Conservation (phyloP, 2,113 vertebrate genomes). For the zebrafish (Danio rerio) region DNA sequence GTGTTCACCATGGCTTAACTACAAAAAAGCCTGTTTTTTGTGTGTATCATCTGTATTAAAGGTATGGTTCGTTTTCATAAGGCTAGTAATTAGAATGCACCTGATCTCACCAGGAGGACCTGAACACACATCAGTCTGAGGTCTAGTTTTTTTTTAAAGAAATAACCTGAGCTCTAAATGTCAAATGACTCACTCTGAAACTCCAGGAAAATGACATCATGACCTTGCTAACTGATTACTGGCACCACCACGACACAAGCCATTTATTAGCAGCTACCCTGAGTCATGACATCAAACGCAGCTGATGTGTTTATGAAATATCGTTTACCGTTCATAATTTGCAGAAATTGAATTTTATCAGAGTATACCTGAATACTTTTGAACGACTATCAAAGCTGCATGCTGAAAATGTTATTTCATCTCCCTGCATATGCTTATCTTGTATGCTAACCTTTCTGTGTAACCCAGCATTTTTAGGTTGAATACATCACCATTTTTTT, state of each 20-base stretch:
- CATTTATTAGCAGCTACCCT: background rate
- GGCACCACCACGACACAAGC: background rate
- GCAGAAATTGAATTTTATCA: background rate
- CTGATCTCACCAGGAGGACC: too few species aligned
- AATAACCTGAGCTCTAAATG: background rate
- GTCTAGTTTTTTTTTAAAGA: background rate
- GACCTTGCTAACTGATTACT: background rate
- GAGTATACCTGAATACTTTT: too few species aligned
- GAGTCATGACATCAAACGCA: background rate
- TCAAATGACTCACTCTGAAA: background rate
- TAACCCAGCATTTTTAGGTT: too few species aligned
- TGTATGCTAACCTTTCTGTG: background rate
- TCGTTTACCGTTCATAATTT: background rate
- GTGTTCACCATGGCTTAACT: too few species aligned
- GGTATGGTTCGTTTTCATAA: too few species aligned
- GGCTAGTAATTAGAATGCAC: too few species aligned
- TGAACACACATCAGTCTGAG: background rate
- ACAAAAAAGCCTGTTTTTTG: too few species aligned
- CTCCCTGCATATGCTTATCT: background rate
- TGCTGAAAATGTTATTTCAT: background rate
- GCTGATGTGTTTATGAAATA: background rate
- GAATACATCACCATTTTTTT: background rate
- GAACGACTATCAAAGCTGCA: background rate
- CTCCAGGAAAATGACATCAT: background rate
- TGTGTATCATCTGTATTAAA: too few species aligned